Base-by-base conservation (phyloP, 2,113 vertebrate genomes). In the Serilophus lunatus region DNA sequence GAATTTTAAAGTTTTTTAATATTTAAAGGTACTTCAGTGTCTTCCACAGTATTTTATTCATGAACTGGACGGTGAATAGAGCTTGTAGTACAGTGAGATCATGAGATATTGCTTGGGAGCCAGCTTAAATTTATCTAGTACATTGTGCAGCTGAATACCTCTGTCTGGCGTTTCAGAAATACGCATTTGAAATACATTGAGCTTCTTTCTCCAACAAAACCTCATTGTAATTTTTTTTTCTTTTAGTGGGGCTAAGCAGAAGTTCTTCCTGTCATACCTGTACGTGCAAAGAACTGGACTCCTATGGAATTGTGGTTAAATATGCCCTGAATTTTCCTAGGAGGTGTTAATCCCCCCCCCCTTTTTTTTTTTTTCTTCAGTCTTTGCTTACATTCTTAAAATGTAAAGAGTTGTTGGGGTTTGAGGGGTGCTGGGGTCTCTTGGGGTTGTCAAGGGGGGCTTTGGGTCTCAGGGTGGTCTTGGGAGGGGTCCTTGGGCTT, bases 211-310 rank as follows among this genome's bases (percentile, higher is more conserved):
- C 77, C 70, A 92, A 68, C 8, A 87, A 2, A 13, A 61, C 4
- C 65, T 92, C 11, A 26, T 18, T 18, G 3, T 35, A 31, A 12
- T 9, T 17, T 66, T 49, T 33, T 68, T 50, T 84, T 83, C 64
- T 13, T 57, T 56, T 31, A 50, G 33, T 44, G 33, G 51, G 33
- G 59, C 2, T 61, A 51, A 74, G 42, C 18, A 82, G 38, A 59
- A 84, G 13, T 64, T 72, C 8, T 82, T 76, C 53, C 35, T 0
- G 0, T 79, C 6, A 0, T 35, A 49, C 15, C 20, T 42, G 5
- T 95, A 24, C 28, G 33, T 53, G 35, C 12, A 53, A 57, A 88
- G 59, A 74, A 42, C 25, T 79, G 40, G 28, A 35, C 15, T 87
- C 11, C 3, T 35, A 4, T 35, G 45, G 61, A 85, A 49, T 29